These are phyloP conservation scores for Timandra comae DNA, from an alignment of 2,888 invertebrate species.

Conservation along the genomic window DNA sequence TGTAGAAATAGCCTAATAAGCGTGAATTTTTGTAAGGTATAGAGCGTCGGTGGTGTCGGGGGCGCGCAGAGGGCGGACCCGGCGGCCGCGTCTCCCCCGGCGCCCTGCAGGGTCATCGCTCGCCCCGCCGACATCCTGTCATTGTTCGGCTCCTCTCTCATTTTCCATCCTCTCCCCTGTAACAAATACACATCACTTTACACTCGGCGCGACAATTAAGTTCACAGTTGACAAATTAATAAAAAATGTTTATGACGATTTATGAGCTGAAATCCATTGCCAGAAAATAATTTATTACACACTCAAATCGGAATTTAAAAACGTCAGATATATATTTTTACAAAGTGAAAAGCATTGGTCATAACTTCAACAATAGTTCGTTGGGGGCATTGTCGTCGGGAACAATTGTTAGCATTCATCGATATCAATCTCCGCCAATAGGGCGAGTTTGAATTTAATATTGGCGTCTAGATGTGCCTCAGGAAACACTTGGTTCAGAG, in stretches of 20 bases:
- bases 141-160: conserved; percentile 61
- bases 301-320: too few species aligned
- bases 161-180: conserved; percentile 70
- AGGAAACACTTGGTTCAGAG: conserved; percentile 22
- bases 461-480: conserved; percentile 27
- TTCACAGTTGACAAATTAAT: background rate
- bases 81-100: conserved; percentile 48
- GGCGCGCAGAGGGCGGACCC: conserved; percentile 42
- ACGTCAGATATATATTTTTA: background rate
- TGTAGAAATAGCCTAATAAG: conserved; percentile 72
- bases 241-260: background rate
- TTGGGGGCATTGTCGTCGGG: conserved; percentile 25
- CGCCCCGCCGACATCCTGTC: conserved; percentile 71
- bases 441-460: conserved; percentile 38
- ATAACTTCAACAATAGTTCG: conserved; percentile 22
- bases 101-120: conserved; percentile 62
- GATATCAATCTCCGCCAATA: conserved; percentile 30
- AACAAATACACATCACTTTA: conserved; percentile 40
- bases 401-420: conserved; percentile 31
- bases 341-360: conserved; percentile 8
- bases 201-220: background rate
- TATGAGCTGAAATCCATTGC: too few species aligned
- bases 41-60: conserved; percentile 42
- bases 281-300: too few species aligned
- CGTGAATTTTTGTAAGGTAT: conserved; percentile 58